Percentiles rank a stretch among this genome's conserved stretches.
Evolutionary conservation across 2,888 invertebrate species (phyloP).

Genomic region (Papilio protenor): DNA sequence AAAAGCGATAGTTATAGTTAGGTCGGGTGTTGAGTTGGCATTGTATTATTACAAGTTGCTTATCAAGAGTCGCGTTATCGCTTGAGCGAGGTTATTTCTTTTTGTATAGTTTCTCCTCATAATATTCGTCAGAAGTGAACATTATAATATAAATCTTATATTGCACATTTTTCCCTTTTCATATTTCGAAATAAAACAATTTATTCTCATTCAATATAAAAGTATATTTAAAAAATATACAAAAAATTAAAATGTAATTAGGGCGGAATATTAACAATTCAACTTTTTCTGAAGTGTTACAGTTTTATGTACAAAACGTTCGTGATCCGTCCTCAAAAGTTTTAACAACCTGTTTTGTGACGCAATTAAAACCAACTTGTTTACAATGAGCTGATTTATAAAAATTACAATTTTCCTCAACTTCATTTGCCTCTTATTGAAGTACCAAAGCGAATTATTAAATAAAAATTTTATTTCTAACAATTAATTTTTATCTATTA

Average conservation of each 20-base stretch:
- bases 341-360: constrained; percentile 21
- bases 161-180: not conserved
- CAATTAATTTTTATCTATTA: too few relatives aligned
- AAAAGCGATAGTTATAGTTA: constrained; percentile 80
- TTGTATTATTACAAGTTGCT: constrained; percentile 72
- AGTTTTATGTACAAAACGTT: not conserved
- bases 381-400: constrained; percentile 29
- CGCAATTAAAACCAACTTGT: constrained; percentile 25
- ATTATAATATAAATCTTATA: not conserved
- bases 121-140: constrained; percentile 50
- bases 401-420: constrained; percentile 1
- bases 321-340: not conserved
- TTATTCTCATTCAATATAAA: not conserved
- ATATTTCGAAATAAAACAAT: not conserved
- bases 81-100: constrained; percentile 65
- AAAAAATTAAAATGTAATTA: not conserved
- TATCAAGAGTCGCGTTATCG: constrained; percentile 63
- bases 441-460: not conserved
- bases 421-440: not conserved
- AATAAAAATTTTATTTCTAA: not conserved
- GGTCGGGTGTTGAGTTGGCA: constrained; percentile 81
- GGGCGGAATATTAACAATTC: not conserved
- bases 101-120: constrained; percentile 75
- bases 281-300: not conserved
- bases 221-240: not conserved